A percentile compares a stretch with the other conserved stretches of the same genome.
phyloP scores from a whole-genome alignment of 2,797 vertebrate species.

The Ambastaia sidthimunki region DNA sequence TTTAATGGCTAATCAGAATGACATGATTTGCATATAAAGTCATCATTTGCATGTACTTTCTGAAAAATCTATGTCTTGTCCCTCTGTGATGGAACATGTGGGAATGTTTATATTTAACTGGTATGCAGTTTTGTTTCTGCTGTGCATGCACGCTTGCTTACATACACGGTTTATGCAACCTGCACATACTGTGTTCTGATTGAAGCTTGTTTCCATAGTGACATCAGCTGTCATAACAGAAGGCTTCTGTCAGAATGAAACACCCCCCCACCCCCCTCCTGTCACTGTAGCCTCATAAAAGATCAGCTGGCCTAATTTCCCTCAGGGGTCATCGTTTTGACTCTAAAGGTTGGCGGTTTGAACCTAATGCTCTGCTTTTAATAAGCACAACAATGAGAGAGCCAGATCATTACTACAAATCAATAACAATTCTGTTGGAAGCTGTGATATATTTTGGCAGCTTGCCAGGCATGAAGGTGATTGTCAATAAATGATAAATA shows the following conservation, averaged over 20 bases:
- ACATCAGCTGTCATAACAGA: constrained; percentile 22
- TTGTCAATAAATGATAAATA: too few relatives aligned
- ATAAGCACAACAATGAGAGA: constrained; percentile 26
- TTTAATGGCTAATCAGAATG: not conserved
- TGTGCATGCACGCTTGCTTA: not conserved
- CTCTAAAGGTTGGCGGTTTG: constrained; percentile 6
- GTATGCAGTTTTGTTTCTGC: not conserved
- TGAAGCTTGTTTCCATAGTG: constrained; percentile 9
- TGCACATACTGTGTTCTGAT: constrained; percentile 3
- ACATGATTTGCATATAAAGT: not conserved
- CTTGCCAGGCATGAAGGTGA: constrained; percentile 5
- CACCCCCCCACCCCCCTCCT: constrained; percentile 7
- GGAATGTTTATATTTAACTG: not conserved
- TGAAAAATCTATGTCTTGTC: not conserved
- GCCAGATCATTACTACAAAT: constrained; percentile 6
- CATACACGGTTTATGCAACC: not conserved
- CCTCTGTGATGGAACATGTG: not conserved
- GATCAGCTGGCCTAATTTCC: constrained; percentile 43
- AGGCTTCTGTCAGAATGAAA: constrained; percentile 13
- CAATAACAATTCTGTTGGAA: constrained; percentile 26
- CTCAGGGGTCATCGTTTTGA: constrained; percentile 27
- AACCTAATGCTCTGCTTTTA: constrained; percentile 33
- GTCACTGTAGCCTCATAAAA: constrained; percentile 12
- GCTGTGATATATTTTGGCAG: constrained; percentile 3
- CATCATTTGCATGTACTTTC: not conserved